Percentiles rank a stretch among this genome's conserved stretches.
phyloP scores from a whole-genome alignment of 2,888 invertebrate species.

The Eugnorisma glareosa region DNA sequence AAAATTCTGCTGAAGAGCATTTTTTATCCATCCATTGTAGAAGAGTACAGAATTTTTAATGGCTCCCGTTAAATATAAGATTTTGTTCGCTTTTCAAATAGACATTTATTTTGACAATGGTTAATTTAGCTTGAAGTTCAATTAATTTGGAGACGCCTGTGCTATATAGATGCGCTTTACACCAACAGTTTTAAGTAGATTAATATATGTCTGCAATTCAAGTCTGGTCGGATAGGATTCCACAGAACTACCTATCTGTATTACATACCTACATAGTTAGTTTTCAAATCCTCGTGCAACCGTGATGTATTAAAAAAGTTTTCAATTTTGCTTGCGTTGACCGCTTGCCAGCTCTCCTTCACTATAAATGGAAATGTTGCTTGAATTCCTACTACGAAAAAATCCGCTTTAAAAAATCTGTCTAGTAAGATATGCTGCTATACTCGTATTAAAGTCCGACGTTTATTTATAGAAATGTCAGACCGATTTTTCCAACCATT shows the following conservation, averaged over 20 bases:
- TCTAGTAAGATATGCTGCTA: constrained; percentile 7
- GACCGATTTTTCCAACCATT: not conserved
- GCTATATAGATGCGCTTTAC: not conserved
- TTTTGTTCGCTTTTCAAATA: no score
- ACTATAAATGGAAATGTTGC: constrained; percentile 62
- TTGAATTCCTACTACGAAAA: constrained; percentile 43
- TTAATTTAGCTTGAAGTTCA: not conserved
- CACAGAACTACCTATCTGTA: constrained; percentile 16
- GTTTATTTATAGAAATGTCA: constrained; percentile 12
- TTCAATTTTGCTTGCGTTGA: constrained; percentile 57
- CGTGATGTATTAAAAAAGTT: constrained; percentile 61
- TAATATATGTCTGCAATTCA: not conserved
- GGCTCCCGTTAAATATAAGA: not conserved
- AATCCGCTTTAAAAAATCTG: constrained; percentile 22
- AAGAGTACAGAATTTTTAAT: not conserved
- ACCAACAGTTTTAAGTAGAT: not conserved
- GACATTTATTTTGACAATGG: not conserved
- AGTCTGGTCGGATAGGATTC: not conserved
- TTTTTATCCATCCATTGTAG: not conserved
- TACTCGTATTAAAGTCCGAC: constrained; percentile 17
- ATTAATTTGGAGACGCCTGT: not conserved
- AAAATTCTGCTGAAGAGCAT: not conserved
- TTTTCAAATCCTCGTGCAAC: constrained; percentile 50
- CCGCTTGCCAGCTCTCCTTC: constrained; percentile 56
- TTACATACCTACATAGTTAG: constrained; percentile 20